phyloP scores from a whole-genome alignment of 2,888 invertebrate species.

The Coremacera marginata region DNA sequence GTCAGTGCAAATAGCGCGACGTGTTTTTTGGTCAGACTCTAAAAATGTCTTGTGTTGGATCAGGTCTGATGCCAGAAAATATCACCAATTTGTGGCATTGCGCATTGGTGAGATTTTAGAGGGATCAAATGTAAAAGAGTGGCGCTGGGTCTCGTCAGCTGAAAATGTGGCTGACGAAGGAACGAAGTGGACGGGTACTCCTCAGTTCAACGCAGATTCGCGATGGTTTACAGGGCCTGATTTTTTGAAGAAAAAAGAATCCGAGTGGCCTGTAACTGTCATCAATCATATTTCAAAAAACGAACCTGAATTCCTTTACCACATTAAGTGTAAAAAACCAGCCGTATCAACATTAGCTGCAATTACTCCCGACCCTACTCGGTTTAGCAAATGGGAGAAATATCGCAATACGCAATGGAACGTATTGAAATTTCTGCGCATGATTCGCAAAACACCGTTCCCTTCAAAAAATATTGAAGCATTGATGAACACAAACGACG shows the following conservation, averaged over 20 bases:
- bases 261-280: slow-evolving; percentile 15
- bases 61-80: slow-evolving; percentile 17
- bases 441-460: neutral
- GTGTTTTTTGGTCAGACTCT: slow-evolving; percentile 42
- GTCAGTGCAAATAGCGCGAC: slow-evolving; percentile 18
- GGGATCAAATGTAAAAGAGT: too few species aligned
- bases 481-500: too few species aligned
- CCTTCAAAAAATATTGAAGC: neutral
- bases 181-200: neutral
- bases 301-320: neutral
- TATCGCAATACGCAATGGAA: neutral
- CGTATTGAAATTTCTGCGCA: slow-evolving; percentile 12
- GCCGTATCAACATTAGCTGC: neutral
- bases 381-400: slow-evolving; percentile 30
- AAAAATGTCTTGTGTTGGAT: slow-evolving; percentile 21
- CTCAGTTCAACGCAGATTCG: neutral
- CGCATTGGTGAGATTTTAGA: too few species aligned
- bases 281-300: neutral
- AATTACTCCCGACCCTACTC: neutral
- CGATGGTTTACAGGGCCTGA: slow-evolving; percentile 36
- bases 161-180: slow-evolving; percentile 9
- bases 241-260: neutral
- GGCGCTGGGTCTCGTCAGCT: neutral
- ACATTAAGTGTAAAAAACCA: neutral
- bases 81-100: slow-evolving; percentile 10